Percentiles rank a stretch among this genome's conserved stretches.
Evolutionary conservation across 53 echinoderm and acorn worm species (phyloP).

Genomic region (Holothuria scabra): DNA sequence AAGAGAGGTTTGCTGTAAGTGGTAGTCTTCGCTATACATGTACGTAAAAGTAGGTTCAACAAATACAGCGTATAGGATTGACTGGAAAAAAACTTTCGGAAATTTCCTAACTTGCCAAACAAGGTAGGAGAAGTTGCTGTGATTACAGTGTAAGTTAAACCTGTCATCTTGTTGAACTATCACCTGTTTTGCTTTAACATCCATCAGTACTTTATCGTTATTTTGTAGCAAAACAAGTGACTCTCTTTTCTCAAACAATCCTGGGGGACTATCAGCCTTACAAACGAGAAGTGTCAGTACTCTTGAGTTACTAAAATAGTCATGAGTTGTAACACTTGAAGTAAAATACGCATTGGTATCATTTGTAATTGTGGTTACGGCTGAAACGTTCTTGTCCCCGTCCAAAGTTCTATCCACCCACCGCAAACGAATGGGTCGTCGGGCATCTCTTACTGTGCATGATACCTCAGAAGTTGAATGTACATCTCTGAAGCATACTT

Average conservation of each 20-base stretch:
- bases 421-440: neutral
- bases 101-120: constrained; percentile 8
- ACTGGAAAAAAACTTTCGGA: neutral
- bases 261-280: neutral
- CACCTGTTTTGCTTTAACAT: neutral
- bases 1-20: neutral
- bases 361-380: neutral
- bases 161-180: neutral
- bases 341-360: neutral
- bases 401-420: neutral
- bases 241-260: neutral
- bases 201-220: too few relatives aligned
- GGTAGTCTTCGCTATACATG: too few relatives aligned
- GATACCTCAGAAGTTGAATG: neutral
- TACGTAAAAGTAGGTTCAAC: too few relatives aligned
- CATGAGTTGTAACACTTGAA: too few relatives aligned
- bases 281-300: neutral
- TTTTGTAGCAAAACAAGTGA: neutral
- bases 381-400: neutral
- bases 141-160: neutral
- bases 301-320: too few relatives aligned
- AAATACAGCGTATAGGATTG: too few relatives aligned
- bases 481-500: neutral
- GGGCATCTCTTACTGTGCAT: neutral
- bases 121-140: neutral